A percentile compares a stretch with the other conserved stretches of the same genome.
These are phyloP conservation scores for Mycetomoellerius zeteki DNA, from an alignment of 1,140 invertebrate species.

Conservation along the genomic window DNA sequence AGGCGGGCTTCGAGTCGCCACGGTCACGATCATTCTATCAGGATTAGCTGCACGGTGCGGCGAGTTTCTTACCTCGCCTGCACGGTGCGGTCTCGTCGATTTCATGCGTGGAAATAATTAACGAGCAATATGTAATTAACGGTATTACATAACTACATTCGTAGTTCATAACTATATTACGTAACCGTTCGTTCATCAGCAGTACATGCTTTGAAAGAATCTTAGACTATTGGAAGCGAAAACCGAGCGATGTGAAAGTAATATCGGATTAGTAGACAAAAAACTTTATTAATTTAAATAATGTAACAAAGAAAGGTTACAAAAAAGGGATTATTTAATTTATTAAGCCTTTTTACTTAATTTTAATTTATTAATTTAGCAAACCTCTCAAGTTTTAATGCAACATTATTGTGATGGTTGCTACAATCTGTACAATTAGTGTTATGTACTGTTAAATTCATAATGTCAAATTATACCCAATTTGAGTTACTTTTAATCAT, in stretches of 20 bases:
- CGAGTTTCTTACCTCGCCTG: constrained; percentile 12
- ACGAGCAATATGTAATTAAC: constrained; percentile 48
- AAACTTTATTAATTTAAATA: background rate
- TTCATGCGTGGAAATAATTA: constrained; percentile 61
- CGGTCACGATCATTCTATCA: constrained; percentile 55
- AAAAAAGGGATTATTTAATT: too few relatives aligned
- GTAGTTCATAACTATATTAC: too few relatives aligned
- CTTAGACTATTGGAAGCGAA: background rate
- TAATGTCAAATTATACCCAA: too few relatives aligned
- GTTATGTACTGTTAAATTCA: too few relatives aligned
- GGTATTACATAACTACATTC: constrained; percentile 39
- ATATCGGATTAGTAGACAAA: background rate
- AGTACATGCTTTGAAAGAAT: background rate
- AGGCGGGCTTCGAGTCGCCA: constrained; percentile 28
- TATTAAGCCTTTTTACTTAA: too few relatives aligned
- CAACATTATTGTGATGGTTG: background rate
- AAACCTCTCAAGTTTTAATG: background rate
- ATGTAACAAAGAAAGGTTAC: too few relatives aligned
- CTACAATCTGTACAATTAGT: too few relatives aligned
- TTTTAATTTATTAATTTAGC: background rate
- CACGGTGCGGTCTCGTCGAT: constrained; percentile 15
- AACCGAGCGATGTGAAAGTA: background rate
- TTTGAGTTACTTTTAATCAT: too few relatives aligned
- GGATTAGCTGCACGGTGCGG: constrained; percentile 11
- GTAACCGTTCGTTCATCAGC: background rate